Evolutionary conservation across 2,888 invertebrate genomes (phyloP).

Genomic region (Aricia artaxerxes): DNA sequence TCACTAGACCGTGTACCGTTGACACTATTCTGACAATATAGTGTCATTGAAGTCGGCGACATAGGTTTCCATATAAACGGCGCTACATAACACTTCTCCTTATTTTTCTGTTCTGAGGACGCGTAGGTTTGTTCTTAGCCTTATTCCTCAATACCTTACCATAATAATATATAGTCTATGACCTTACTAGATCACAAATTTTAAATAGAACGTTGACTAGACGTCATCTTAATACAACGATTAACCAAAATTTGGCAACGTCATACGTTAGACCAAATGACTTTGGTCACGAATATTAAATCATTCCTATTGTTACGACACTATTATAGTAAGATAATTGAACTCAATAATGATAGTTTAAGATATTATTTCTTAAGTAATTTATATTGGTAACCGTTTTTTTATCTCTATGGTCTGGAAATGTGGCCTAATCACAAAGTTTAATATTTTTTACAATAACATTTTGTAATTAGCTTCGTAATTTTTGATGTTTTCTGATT

Average conservation of each 20-base stretch:
- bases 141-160: too few relatives aligned
- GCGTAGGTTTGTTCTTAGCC: too few relatives aligned
- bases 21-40: too few relatives aligned
- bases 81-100: too few relatives aligned
- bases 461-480: not conserved
- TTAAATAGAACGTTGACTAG: not conserved
- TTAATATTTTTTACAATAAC: not conserved
- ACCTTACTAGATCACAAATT: too few relatives aligned
- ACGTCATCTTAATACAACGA: constrained; percentile 32
- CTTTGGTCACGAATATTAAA: constrained; percentile 49
- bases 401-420: not conserved
- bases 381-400: not conserved
- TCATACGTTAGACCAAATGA: constrained; percentile 50
- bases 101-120: too few relatives aligned
- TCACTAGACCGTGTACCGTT: too few relatives aligned
- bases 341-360: constrained; percentile 41
- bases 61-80: too few relatives aligned
- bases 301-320: constrained; percentile 42
- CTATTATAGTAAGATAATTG: constrained; percentile 45
- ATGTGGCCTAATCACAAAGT: not conserved
- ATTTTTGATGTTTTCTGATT: not conserved
- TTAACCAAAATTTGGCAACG: constrained; percentile 43
- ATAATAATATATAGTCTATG: too few relatives aligned
- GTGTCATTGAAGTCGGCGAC: too few relatives aligned
- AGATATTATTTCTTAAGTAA: constrained; percentile 34